These are phyloP conservation scores for Sitodiplosis mosellana DNA, from an alignment of 1,140 invertebrate species.

Conservation along the genomic window DNA sequence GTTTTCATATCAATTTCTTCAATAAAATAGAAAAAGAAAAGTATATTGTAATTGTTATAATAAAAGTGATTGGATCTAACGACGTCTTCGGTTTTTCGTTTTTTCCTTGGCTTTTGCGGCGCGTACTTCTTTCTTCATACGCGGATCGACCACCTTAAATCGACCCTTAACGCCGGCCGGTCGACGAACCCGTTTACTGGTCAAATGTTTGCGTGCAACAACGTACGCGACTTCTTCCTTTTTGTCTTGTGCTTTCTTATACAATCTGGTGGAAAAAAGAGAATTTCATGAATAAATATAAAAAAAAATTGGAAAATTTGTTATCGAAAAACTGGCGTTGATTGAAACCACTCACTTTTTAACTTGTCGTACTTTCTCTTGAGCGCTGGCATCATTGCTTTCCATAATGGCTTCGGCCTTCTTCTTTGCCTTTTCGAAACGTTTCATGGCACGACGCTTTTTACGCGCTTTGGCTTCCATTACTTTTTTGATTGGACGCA, in stretches of 20 bases:
- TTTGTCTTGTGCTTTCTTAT: slow-evolving; percentile 74
- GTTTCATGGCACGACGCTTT: slow-evolving; percentile 70
- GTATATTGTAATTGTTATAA: too few species aligned
- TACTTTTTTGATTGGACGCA: slow-evolving; percentile 92
- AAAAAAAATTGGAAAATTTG: not conserved
- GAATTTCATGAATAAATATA: too few species aligned
- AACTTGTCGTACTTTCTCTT: slow-evolving; percentile 83
- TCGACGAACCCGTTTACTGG: slow-evolving; percentile 53
- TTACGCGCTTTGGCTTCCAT: slow-evolving; percentile 96
- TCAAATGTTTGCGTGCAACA: slow-evolving; percentile 76
- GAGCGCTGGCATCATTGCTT: slow-evolving; percentile 69
- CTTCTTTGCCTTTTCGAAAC: slow-evolving; percentile 88
- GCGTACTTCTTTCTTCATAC: slow-evolving; percentile 88
- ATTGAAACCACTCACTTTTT: slow-evolving; percentile 53
- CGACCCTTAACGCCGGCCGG: slow-evolving; percentile 79
- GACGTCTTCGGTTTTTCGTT: not conserved
- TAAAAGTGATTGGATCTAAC: not conserved
- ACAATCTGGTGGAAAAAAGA: slow-evolving; percentile 41
- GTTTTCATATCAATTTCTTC: too few species aligned
- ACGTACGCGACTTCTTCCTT: slow-evolving; percentile 89
- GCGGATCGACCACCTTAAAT: slow-evolving; percentile 85
- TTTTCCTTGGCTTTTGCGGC: slow-evolving; percentile 40
- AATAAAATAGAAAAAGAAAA: too few species aligned
- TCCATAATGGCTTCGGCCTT: slow-evolving; percentile 84
- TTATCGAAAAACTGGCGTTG: not conserved